Percentiles rank a stretch among this genome's conserved stretches.
These are phyloP conservation scores for Pseudococcus longispinus DNA, from an alignment of 2,888 invertebrate genomes.

Conservation along the genomic window DNA sequence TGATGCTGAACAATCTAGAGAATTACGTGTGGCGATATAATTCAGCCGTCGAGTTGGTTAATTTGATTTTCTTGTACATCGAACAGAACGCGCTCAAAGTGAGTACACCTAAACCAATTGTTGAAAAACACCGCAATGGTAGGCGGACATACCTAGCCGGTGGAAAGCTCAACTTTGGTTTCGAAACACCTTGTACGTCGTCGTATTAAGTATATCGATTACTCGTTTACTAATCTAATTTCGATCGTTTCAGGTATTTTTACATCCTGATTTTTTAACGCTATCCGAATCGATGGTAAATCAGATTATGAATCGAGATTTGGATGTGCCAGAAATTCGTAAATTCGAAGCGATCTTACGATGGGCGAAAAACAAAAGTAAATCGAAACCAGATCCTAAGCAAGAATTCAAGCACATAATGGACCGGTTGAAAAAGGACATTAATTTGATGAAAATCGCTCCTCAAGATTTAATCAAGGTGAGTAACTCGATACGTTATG, in stretches of 20 bases:
- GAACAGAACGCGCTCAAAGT: conserved; percentile 83
- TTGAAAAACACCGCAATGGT: no score
- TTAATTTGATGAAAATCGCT: conserved; percentile 88
- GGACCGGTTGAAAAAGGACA: conserved; percentile 87
- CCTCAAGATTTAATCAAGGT: conserved; percentile 91
- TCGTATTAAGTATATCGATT: no score
- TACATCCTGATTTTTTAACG: conserved; percentile 82
- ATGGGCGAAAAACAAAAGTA: conserved; percentile 87
- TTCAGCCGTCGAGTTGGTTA: conserved; percentile 90
- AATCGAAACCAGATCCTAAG: conserved; percentile 74
- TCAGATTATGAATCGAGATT: conserved; percentile 71
- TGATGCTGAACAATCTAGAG: conserved; percentile 89
- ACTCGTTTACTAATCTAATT: background rate
- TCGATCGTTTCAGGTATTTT: conserved; percentile 69
- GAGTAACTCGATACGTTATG: conserved; percentile 57
- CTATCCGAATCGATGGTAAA: conserved; percentile 88
- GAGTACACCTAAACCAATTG: conserved; percentile 23
- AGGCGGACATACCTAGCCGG: no score
- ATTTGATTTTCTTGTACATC: conserved; percentile 90
- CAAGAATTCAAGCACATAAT: conserved; percentile 91
- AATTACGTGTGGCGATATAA: conserved; percentile 96
- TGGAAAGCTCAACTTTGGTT: no score
- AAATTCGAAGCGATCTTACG: conserved; percentile 93
- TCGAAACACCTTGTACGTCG: no score
- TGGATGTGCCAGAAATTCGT: conserved; percentile 85